Evolutionary conservation across 2,888 invertebrate species (phyloP), one percentile per base, ranked within the genome.

Genomic region (Congeria kusceri): DNA sequence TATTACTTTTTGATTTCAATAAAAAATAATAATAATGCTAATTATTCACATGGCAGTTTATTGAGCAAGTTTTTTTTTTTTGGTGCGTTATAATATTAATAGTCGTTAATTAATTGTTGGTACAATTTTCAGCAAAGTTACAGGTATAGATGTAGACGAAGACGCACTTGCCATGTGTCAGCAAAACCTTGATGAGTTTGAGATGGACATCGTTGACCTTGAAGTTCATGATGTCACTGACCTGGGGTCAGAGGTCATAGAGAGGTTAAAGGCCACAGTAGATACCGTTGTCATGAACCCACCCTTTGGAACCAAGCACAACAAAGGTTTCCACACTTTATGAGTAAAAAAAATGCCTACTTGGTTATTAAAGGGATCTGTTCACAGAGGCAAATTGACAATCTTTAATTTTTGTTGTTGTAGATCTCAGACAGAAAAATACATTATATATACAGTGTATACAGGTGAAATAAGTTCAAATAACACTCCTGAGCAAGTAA

Each of bases 201-300:
- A 97, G 87, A 91, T 97, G 11, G 93, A 94, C 1, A 95, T 95
- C 39, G 80, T 94, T 27, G 93, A 94, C 75, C 88, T 94, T 20
- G 58, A 94, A 15, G 91, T 92, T 62, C 81, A 87, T 47, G 93
- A 94, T 87, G 88, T 94, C 4, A 84, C 73, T n/a, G 29, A 78
- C n/a, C 39, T 90, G 39, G 47, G 58, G 20, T 29, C 56, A 53
- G 75, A 64, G 66, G 68, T 76, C 49, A 72, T 5, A 25, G 61
- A 66, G 13, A 71, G 73, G 63, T 59, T 79, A 18, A 67, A 69
- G 25, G 74, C 44, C 27, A 58, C 32, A 0, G 62, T 98, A 94
- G 98, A 99, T 92, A 97, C 98, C 0, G 97, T 98, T 1, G 94
- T 99, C 46, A 98, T 98, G 97, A 99, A 99, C 95, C 99, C 99